Conservation (phyloP, 2,888 invertebrate species). For the Caradrina kadenii region DNA sequence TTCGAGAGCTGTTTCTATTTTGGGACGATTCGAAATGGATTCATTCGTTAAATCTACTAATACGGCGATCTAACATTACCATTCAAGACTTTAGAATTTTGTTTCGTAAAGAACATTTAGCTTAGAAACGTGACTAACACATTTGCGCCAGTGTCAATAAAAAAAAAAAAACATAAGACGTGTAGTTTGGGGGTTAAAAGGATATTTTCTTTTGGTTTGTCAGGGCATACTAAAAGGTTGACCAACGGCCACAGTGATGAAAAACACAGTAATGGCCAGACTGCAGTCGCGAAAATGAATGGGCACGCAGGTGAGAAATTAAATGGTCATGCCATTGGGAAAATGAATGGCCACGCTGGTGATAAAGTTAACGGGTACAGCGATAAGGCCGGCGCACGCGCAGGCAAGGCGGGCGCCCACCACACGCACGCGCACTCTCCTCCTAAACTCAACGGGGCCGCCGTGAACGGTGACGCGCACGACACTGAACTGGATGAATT, state of each 20-base stretch:
- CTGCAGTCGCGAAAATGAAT: conserved; percentile 66
- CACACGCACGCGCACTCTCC: conserved; percentile 56
- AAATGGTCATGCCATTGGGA: conserved; percentile 61
- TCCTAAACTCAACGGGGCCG: conserved; percentile 61
- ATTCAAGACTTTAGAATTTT: conserved; percentile 67
- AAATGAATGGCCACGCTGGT: conserved; percentile 66
- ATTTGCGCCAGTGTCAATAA: conserved; percentile 82
- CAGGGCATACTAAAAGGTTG: conserved; percentile 81
- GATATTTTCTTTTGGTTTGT: conserved; percentile 81
- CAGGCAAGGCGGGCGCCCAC: conserved; percentile 67
- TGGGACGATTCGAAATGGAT: conserved; percentile 79
- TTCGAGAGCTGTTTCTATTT: conserved; percentile 77
- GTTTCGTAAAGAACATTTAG: conserved; percentile 59
- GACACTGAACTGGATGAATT: conserved; percentile 69
- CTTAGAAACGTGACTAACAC: conserved; percentile 75
- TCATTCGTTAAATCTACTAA: conserved; percentile 78
- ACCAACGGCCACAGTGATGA: conserved; percentile 68
- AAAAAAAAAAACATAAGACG: conserved; percentile 49
- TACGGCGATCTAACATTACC: conserved; percentile 73
- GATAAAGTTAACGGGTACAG: conserved; percentile 70
- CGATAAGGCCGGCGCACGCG: conserved; percentile 66
- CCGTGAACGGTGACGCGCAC: conserved; percentile 62
- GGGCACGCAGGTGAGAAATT: conserved; percentile 64
- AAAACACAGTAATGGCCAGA: conserved; percentile 70
- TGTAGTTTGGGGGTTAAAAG: conserved; percentile 75